Base-by-base conservation (phyloP, 2,888 invertebrate genomes). In the Drosophila neonasuta region DNA sequence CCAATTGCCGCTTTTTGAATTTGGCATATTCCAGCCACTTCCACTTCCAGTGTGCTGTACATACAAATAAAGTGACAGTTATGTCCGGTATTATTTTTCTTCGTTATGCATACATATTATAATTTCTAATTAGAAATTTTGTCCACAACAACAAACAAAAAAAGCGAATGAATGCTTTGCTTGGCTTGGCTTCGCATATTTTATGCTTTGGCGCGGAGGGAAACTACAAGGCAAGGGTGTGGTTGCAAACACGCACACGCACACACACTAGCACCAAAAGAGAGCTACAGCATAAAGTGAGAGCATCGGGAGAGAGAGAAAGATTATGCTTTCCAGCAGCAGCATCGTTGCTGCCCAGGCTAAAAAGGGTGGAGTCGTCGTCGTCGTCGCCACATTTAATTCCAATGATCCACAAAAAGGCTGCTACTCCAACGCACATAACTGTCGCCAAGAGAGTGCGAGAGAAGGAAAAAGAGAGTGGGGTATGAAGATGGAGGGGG, bases 391-490 rank as follows among this genome's bases (percentile, higher is more conserved):
- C 71, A 79, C 77, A 72, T 76, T 71, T 80, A 83, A 85, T 84
- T 84, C 83, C 83, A 84, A 84, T 84, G 83, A 84, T 84, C 83
- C 83, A 84, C 83, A 84, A 84, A 84, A 84, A 76, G 79, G 72
- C 80, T 68, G 77, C 68, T 60, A 54, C 80, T 49, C 73, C 79
- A 80, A 79, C 67, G 79, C 77, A 55, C 20, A 78, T 71, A 73
- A 75, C 70, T 68, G 77, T 66, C 64, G 62, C 63, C 52, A 60
- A 46, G 60, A 50, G 20, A 54, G 36, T 30, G 57, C 42, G 7
- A 49, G 42, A 32, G 30, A 30, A 8, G 39, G 15, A n/a, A 15
- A 24, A 24, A 24, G 24, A 24, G 55, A 20, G 45, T 46, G 20
- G 4, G 55, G 20, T 39, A 61, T 24, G 64, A 24, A 59, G 34